Evolutionary conservation across 2,888 invertebrate genomes (phyloP), one percentile per base, ranked within the genome.

Genomic region (Ophion obscuratus): DNA sequence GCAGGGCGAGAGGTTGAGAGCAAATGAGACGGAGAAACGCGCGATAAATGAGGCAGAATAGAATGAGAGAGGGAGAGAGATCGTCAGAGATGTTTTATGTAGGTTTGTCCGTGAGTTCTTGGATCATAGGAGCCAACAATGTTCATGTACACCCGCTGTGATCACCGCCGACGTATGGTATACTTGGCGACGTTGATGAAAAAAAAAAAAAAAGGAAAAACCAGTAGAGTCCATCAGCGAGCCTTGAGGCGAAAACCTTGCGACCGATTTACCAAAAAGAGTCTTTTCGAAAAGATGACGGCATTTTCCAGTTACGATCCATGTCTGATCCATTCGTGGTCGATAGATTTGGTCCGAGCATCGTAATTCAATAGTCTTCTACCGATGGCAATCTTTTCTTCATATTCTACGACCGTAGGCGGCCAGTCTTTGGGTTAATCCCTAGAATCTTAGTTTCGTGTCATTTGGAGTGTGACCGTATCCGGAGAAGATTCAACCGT

Each of bases 211-310:
- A 27, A 44, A 47, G 47, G n/a, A 27, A 44, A 31, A 44, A 61
- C 11, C 20, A 17, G 31, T 14, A 47, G 44, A 57, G 44, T 9
- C 61, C 31, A 62, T 31, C 70, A 47, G 61, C 36, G 2, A 27
- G 47, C 68, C 70, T 59, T 53, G 71, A 66, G 64, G 62, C 79
- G 17, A 57, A 71, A 47, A 40, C 64, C 71, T 80, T 64, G 57
- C 79, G 53, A 64, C 71, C 64, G 57, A 64, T 71, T 80, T 57
- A 64, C 79, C 79, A 36, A 80, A 80, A 80, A 20, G 53, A 66
- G 62, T 31, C 47, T 14, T 78, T 78, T 59, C 27, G 24, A 68
- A 44, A 31, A 36, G 59, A 59, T 68, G 27, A 68, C 14, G 61
- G 44, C 44, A 61, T 61, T 47, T 61, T 61, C 47, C 78, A 70